phyloP scores from a whole-genome alignment of 2,797 vertebrate species.

The Eidolon dupreanum region DNA sequence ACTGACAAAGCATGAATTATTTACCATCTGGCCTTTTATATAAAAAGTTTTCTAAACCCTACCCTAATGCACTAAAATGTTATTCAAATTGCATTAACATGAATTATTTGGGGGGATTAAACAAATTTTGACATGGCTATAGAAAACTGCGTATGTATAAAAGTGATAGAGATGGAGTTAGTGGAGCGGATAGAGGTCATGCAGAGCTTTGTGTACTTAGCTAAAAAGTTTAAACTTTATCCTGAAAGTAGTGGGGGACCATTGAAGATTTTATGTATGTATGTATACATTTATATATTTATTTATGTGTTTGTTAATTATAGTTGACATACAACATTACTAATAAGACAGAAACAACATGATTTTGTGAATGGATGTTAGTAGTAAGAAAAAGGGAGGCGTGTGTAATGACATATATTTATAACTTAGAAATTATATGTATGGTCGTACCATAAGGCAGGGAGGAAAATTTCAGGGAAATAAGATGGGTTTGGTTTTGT shows the following conservation, averaged over 20 bases:
- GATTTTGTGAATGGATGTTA: neutral
- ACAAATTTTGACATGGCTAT: neutral
- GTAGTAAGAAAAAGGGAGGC: neutral
- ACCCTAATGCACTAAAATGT: neutral
- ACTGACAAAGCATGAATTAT: neutral
- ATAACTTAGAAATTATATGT: neutral
- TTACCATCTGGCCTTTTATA: neutral
- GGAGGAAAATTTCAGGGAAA: neutral
- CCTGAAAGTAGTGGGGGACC: neutral
- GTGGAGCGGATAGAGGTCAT: neutral
- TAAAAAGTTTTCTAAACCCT: neutral
- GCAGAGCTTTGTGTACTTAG: neutral
- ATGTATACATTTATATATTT: neutral
- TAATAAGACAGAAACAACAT: neutral
- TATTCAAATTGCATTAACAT: neutral
- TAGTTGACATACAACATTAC: neutral
- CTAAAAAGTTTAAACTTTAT: constrained; percentile 19
- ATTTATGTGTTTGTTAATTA: neutral
- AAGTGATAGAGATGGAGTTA: neutral
- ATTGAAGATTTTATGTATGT: neutral
- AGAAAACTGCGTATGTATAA: neutral
- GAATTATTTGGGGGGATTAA: neutral
- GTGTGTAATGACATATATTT: neutral
- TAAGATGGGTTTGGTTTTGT: neutral
- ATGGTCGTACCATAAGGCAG: neutral